Conservation (phyloP, 2,888 invertebrate genomes). For the Eremobia ochroleuca region DNA sequence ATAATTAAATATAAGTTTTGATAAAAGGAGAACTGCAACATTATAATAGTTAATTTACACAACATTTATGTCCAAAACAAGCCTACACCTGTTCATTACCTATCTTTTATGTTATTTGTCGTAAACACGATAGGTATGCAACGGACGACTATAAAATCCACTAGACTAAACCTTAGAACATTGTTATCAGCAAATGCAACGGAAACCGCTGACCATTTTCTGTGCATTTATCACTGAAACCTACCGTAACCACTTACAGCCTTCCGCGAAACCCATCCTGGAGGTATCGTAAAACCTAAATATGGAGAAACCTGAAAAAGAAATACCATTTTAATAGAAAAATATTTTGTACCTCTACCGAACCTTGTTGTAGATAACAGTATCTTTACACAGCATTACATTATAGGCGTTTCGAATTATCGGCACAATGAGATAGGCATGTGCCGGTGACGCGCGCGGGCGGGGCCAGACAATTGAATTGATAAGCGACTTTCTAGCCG, state of each 20-base stretch:
- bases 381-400: slow-evolving; percentile 55
- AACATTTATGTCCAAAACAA: background rate
- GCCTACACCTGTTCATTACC: background rate
- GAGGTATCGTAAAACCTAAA: background rate
- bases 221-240: background rate
- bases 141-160: background rate
- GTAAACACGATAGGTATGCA: background rate
- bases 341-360: slow-evolving; percentile 7
- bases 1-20: background rate
- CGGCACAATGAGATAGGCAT: slow-evolving; percentile 81
- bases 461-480: slow-evolving; percentile 88
- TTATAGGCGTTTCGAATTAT: slow-evolving; percentile 76
- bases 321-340: background rate
- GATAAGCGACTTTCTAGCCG: slow-evolving; percentile 87
- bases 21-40: background rate
- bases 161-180: background rate
- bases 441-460: slow-evolving; percentile 77
- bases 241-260: background rate
- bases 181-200: background rate
- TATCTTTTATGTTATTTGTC: background rate
- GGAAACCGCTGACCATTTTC: background rate
- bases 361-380: slow-evolving; percentile 29
- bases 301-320: background rate
- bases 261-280: background rate
- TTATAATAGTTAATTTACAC: background rate